Evolutionary conservation across 2,888 invertebrate species (phyloP).

Genomic region (Pollenia labialis): DNA sequence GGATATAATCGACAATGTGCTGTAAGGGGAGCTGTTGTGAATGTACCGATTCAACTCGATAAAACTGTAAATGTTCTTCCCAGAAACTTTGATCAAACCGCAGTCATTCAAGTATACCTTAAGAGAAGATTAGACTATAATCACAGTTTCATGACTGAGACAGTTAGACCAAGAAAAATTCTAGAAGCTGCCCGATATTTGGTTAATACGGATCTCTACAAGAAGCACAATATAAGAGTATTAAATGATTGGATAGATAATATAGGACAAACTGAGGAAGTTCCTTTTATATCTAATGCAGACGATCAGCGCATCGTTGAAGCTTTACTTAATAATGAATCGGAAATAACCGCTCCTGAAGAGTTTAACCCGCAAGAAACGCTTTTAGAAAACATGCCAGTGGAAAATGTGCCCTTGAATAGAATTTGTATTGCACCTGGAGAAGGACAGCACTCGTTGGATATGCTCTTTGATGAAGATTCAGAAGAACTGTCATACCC

Average conservation of each 20-base stretch:
- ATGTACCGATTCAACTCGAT: not conserved
- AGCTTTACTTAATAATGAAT: too few relatives aligned
- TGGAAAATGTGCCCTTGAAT: conserved; percentile 49
- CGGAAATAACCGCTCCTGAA: conserved; percentile 9
- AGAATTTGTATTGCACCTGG: conserved; percentile 64
- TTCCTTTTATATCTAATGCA: too few relatives aligned
- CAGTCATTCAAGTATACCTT: conserved; percentile 35
- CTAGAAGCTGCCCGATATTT: conserved; percentile 48
- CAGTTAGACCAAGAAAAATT: conserved; percentile 54
- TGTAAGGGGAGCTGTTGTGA: not conserved
- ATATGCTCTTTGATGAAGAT: conserved; percentile 64
- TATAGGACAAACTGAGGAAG: too few relatives aligned
- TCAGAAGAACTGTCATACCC: conserved; percentile 65
- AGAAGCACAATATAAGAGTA: conserved; percentile 49
- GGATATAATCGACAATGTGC: conserved; percentile 20
- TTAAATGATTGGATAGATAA: too few relatives aligned
- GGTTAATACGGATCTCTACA: conserved; percentile 43
- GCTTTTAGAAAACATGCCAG: conserved; percentile 60
- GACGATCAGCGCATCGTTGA: too few relatives aligned
- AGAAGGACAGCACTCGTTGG: conserved; percentile 55
- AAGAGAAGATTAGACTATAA: conserved; percentile 28
- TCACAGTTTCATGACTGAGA: conserved; percentile 57
- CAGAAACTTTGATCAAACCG: conserved; percentile 36
- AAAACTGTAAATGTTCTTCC: conserved; percentile 34
- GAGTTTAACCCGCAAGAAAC: conserved; percentile 59